phyloP scores from a whole-genome alignment of 2,113 vertebrate genomes.

The Burhinus bistriatus region DNA sequence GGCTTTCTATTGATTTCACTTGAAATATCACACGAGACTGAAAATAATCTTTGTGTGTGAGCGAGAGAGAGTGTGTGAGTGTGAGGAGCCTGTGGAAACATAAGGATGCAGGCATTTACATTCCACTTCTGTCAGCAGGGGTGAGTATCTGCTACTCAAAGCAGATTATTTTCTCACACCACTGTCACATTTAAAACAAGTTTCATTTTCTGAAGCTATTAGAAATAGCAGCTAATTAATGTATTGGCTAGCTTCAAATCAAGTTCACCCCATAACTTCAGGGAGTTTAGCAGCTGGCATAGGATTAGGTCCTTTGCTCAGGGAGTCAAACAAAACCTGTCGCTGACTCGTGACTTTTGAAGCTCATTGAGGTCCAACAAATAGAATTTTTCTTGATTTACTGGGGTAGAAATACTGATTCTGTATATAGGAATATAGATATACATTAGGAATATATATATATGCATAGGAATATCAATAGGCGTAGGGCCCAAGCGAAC shows the following conservation, averaged over 20 bases:
- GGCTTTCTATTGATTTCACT: constrained; percentile 40
- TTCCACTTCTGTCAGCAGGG: constrained; percentile 58
- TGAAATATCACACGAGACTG: not conserved
- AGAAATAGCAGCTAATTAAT: constrained; percentile 60
- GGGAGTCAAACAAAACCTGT: not conserved
- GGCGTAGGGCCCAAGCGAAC: fast-evolving
- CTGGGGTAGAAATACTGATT: not conserved
- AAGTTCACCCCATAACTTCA: not conserved
- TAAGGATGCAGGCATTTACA: constrained; percentile 55
- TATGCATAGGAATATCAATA: no score
- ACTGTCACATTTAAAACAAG: constrained; percentile 46
- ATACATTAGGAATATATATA: not conserved
- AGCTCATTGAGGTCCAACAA: not conserved
- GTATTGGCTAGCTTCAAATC: constrained; percentile 5
- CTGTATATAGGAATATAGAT: not conserved
- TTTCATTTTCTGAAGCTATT: constrained; percentile 45
- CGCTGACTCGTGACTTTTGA: not conserved
- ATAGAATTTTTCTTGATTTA: not conserved
- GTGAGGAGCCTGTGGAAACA: constrained; percentile 44
- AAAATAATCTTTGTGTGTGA: not conserved
- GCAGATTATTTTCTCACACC: constrained; percentile 63
- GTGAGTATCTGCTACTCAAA: constrained; percentile 62
- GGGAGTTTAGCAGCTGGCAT: not conserved
- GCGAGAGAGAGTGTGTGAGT: not conserved
- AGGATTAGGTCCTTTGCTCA: not conserved